Conservation (phyloP, 2,888 invertebrate species). For the Morpho helenor region DNA sequence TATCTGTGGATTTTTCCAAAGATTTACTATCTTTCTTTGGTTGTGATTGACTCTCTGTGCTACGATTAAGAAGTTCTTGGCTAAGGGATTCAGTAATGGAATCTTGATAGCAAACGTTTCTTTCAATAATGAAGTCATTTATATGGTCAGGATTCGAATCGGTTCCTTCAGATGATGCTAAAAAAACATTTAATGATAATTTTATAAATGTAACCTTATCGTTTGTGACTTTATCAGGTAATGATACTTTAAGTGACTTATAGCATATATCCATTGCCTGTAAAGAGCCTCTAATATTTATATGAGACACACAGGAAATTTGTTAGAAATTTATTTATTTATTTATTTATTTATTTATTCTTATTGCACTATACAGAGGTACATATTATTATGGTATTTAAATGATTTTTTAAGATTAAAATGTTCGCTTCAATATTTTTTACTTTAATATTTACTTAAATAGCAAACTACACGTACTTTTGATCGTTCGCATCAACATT, state of each 20-base stretch:
- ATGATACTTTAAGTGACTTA: not conserved
- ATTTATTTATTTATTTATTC: no score
- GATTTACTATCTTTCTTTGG: conserved; percentile 58
- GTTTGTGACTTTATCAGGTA: no score
- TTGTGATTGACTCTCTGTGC: conserved; percentile 55
- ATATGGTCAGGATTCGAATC: conserved; percentile 64
- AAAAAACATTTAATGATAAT: conserved; percentile 19
- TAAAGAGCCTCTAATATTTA: no score
- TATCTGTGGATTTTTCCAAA: conserved; percentile 54
- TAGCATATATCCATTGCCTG: not conserved
- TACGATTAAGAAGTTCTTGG: conserved; percentile 61
- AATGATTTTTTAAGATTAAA: no score
- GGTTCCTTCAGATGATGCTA: conserved; percentile 65
- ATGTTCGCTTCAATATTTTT: no score
- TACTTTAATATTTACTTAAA: no score
- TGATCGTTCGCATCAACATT: no score
- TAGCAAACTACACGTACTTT: no score
- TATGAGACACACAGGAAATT: no score
- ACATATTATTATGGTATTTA: no score
- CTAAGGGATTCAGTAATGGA: conserved; percentile 67
- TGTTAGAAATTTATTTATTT: no score
- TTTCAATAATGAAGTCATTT: conserved; percentile 69
- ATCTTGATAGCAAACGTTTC: conserved; percentile 73
- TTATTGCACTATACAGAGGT: no score
- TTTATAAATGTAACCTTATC: not conserved